phyloP scores from a whole-genome alignment of 2,888 invertebrate genomes.

The Tenthredo livida region DNA sequence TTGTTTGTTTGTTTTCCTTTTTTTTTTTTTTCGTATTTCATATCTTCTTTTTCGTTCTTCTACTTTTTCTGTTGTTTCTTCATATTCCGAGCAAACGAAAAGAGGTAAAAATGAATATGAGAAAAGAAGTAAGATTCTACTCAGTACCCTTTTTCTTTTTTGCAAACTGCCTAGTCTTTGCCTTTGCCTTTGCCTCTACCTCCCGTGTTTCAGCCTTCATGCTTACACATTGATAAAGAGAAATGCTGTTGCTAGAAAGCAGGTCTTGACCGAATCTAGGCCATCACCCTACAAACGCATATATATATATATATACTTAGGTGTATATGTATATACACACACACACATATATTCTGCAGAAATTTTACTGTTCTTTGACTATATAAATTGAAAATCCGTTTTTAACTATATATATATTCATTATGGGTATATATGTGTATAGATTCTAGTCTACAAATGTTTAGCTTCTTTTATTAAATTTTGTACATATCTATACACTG shows the following conservation, averaged over 20 bases:
- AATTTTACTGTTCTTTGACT: not conserved
- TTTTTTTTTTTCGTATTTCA: not conserved
- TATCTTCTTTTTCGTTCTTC: not conserved
- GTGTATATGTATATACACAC: not conserved
- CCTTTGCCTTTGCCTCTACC: conserved; percentile 14
- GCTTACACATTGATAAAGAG: conserved; percentile 74
- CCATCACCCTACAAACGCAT: conserved; percentile 72
- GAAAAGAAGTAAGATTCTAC: not conserved
- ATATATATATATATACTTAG: conserved; percentile 63
- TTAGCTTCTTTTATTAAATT: not conserved
- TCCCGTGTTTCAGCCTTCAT: not conserved
- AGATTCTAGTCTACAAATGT: not conserved
- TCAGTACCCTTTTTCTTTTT: not conserved
- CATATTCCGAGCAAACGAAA: not conserved
- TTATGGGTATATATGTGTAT: not conserved
- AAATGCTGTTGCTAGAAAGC: conserved; percentile 77
- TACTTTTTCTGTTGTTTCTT: not conserved
- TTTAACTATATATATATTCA: not conserved
- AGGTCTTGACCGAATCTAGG: conserved; percentile 77
- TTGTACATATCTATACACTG: too few relatives aligned
- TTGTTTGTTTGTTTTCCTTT: not conserved
- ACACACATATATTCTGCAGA: not conserved
- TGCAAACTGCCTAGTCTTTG: not conserved
- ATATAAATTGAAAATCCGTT: not conserved
- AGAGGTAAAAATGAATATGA: not conserved